Conservation (phyloP, 2,113 vertebrate species). For the human (Homo sapiens) region DNA sequence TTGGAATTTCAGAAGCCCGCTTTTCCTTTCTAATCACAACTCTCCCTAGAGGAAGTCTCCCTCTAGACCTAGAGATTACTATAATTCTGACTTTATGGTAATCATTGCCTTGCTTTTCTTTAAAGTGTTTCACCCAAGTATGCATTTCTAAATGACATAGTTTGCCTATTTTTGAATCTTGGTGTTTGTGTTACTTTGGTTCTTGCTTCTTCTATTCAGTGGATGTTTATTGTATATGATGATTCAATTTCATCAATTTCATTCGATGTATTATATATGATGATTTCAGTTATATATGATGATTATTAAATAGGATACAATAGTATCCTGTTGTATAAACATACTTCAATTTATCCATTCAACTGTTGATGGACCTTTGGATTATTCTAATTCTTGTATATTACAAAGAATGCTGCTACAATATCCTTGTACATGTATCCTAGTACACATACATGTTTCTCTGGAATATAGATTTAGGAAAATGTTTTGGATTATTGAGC, state of each 20-base stretch:
- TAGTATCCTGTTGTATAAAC: background rate
- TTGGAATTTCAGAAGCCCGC: constrained; percentile 29
- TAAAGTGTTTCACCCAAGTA: constrained; percentile 39
- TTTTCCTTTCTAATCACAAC: constrained; percentile 63
- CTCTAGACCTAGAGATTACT: constrained; percentile 62
- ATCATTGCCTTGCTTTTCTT: constrained; percentile 55
- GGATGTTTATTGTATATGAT: background rate
- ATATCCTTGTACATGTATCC: background rate
- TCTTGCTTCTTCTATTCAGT: constrained; percentile 22
- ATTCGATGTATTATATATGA: no score
- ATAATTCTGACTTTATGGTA: constrained; percentile 60
- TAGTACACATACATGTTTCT: background rate
- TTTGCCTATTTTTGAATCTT: constrained; percentile 61
- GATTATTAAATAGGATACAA: no score
- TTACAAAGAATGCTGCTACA: background rate
- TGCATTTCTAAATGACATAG: constrained; percentile 41
- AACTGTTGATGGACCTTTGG: background rate
- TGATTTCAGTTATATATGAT: no score
- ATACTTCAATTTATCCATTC: background rate
- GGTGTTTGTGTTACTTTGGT: constrained; percentile 34
- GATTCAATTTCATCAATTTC: background rate
- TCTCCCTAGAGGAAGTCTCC: constrained; percentile 44
- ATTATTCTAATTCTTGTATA: background rate
- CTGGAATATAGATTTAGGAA: constrained; percentile 27
- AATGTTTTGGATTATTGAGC: constrained; percentile 18